Conservation (phyloP, 2,888 invertebrate genomes). For the Eulithis testata region DNA sequence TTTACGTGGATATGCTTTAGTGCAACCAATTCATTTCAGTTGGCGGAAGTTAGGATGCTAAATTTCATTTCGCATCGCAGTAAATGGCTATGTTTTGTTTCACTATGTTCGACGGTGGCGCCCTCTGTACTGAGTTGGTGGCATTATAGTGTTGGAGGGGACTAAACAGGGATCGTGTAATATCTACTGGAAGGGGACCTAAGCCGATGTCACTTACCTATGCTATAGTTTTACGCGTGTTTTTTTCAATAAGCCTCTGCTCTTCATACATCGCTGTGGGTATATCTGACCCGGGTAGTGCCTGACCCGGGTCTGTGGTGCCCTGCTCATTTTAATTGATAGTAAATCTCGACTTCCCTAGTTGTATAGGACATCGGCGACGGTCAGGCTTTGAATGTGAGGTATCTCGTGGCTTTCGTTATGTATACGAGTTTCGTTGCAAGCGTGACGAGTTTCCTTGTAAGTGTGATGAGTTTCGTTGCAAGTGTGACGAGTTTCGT, state of each 20-base stretch:
- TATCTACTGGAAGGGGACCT: conserved; percentile 53
- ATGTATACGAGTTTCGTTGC: conserved; percentile 42
- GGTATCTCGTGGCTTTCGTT: conserved; percentile 51
- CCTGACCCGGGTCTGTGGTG: conserved; percentile 25
- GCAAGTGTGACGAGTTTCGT: conserved; percentile 40
- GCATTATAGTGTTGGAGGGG: conserved; percentile 59
- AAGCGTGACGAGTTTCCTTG: conserved; percentile 28
- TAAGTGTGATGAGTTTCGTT: not conserved
- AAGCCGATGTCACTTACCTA: conserved; percentile 50
- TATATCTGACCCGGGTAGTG: conserved; percentile 26
- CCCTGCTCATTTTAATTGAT: conserved; percentile 35
- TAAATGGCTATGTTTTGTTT: not conserved
- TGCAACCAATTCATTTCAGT: not conserved
- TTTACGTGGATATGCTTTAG: conserved; percentile 64
- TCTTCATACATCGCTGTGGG: conserved; percentile 29
- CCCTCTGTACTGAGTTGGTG: not conserved
- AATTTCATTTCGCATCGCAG: not conserved
- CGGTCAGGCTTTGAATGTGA: conserved; percentile 43
- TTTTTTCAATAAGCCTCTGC: conserved; percentile 38
- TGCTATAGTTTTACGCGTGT: conserved; percentile 36
- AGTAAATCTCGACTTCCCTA: conserved; percentile 38
- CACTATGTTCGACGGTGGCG: not conserved
- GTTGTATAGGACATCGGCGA: conserved; percentile 38
- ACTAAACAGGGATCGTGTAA: conserved; percentile 73
- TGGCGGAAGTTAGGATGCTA: not conserved